Conservation (phyloP, 2,113 vertebrate genomes). For the Hypanus sabinus region DNA sequence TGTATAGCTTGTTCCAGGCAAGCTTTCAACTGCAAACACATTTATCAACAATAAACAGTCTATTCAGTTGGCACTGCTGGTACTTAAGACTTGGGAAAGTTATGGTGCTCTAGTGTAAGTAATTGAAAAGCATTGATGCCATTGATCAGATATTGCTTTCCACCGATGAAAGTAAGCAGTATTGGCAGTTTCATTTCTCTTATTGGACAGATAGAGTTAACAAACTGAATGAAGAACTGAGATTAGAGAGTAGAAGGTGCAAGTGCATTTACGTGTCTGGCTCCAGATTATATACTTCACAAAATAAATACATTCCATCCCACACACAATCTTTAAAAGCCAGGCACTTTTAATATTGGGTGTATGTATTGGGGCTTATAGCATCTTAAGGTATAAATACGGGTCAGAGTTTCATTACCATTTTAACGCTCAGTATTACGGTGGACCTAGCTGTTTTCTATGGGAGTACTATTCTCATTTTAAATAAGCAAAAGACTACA, state of each 20-base stretch:
- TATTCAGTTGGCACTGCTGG: background rate
- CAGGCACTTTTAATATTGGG: background rate
- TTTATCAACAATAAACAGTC: background rate
- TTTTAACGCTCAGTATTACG: background rate
- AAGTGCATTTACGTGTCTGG: background rate
- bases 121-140: background rate
- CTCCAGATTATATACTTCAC: background rate
- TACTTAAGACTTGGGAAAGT: background rate
- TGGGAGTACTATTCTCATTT: background rate
- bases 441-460: background rate
- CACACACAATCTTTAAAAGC: background rate
- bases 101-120: background rate
- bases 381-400: background rate
- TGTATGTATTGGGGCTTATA: background rate
- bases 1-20: background rate
- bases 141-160: background rate
- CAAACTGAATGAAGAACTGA: background rate
- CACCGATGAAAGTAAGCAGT: background rate
- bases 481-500: background rate
- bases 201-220: background rate
- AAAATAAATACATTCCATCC: conserved; percentile 23
- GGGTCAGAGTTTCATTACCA: background rate
- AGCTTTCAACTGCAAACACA: background rate
- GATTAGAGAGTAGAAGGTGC: background rate
- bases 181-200: background rate